A percentile compares a stretch with the other conserved stretches of the same genome.
These are phyloP conservation scores for Melipona quadrifasciata DNA, from an alignment of 1,140 invertebrate species.

Conservation along the genomic window DNA sequence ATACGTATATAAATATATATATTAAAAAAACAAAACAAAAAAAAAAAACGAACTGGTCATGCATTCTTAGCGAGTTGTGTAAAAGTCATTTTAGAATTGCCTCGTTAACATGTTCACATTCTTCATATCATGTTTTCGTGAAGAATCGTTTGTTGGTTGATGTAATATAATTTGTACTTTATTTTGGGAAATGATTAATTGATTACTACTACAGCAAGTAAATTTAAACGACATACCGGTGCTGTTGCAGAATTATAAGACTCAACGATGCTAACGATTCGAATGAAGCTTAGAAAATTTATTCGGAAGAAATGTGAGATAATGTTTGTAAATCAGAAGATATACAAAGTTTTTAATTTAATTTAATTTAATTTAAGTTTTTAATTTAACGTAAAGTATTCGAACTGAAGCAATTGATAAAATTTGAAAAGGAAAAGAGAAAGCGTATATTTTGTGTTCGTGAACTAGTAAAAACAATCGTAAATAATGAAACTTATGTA, in stretches of 20 bases:
- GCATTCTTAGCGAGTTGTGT: slow-evolving; percentile 35
- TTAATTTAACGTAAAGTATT: background rate
- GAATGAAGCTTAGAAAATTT: background rate
- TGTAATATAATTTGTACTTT: slow-evolving; percentile 59
- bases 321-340: background rate
- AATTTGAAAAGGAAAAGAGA: background rate
- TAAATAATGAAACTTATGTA: slow-evolving; percentile 27
- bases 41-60: slow-evolving; percentile 19
- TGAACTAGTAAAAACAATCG: background rate
- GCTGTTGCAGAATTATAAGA: background rate
- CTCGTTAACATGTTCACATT: slow-evolving; percentile 16
- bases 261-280: background rate
- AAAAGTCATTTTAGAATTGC: slow-evolving; percentile 29
- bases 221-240: background rate
- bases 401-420: background rate
- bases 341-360: background rate
- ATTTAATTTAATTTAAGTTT: too few species aligned
- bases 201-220: slow-evolving; percentile 43
- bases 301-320: background rate
- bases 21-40: background rate
- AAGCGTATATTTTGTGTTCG: background rate
- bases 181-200: slow-evolving; percentile 31
- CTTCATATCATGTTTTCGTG: slow-evolving; percentile 31
- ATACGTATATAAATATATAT: too few species aligned
- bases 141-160: slow-evolving; percentile 34